A percentile compares a stretch with the other conserved stretches of the same genome.
Evolutionary conservation across 2,797 vertebrate species (phyloP).

Genomic region (Synanceia verrucosa): DNA sequence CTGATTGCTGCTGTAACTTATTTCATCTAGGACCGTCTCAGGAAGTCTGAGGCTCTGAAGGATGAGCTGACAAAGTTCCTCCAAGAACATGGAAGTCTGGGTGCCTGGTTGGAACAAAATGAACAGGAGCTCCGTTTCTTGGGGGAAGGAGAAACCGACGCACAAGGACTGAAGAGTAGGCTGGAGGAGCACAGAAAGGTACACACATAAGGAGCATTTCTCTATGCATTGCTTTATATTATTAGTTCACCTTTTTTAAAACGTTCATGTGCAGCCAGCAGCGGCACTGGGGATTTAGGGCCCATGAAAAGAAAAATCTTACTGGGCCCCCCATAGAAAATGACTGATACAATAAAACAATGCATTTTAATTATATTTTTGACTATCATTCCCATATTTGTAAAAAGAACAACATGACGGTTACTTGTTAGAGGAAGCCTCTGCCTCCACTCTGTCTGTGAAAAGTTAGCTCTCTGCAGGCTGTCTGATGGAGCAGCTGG

Average conservation of each 20-base stretch:
- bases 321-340: too few relatives aligned
- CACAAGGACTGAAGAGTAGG: slow-evolving; percentile 78
- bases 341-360: too few relatives aligned
- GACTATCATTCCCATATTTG: neutral
- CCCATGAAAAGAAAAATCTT: too few relatives aligned
- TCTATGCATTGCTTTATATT: neutral
- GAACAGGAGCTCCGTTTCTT: slow-evolving; percentile 88
- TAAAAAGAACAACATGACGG: too few relatives aligned
- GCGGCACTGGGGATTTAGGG: too few relatives aligned
- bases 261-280: neutral
- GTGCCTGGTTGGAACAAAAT: slow-evolving; percentile 88
- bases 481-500: too few relatives aligned
- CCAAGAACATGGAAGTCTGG: slow-evolving; percentile 87
- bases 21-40: slow-evolving; percentile 76
- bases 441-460: too few relatives aligned
- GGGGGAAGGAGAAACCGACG: slow-evolving; percentile 78
- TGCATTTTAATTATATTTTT: too few relatives aligned
- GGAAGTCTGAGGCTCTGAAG: slow-evolving; percentile 85
- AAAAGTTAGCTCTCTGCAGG: too few relatives aligned
- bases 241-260: neutral
- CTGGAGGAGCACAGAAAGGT: slow-evolving; percentile 89
- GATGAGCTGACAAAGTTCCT: slow-evolving; percentile 94
- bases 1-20: neutral
- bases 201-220: too few relatives aligned
- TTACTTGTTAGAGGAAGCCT: too few relatives aligned